phyloP scores from a whole-genome alignment of 1,140 invertebrate species.

The Rhysida immarginata region DNA sequence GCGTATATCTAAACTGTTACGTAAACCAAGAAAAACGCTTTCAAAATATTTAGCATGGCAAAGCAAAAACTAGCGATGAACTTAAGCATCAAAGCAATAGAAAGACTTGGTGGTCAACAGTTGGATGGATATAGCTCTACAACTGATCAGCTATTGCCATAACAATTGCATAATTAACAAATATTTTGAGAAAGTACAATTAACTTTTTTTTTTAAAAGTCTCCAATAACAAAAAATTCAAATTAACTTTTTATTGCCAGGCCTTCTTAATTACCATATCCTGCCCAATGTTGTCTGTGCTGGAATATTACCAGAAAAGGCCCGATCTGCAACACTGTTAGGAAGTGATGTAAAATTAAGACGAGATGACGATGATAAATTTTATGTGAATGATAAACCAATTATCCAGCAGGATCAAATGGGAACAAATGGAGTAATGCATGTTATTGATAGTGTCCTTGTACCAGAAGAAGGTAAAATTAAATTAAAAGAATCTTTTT shows the following conservation, averaged over 20 bases:
- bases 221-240: not conserved
- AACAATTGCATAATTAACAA: no score
- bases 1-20: no score
- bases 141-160: no score
- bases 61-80: no score
- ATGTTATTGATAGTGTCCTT: conserved; percentile 37
- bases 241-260: no score
- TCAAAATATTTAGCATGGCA: no score
- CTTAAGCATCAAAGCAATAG: no score
- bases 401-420: conserved; percentile 34
- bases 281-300: conserved; percentile 49
- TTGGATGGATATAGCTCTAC: no score
- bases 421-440: conserved; percentile 40
- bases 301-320: conserved; percentile 37
- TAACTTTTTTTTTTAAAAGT: conserved; percentile 11
- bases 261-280: conserved; percentile 45
- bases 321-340: conserved; percentile 38
- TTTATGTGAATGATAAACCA: conserved; percentile 33
- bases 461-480: conserved; percentile 37
- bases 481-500: conserved; percentile 10
- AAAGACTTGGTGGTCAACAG: no score
- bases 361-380: conserved; percentile 29
- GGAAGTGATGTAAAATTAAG: conserved; percentile 37
- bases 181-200: no score
- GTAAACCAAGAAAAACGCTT: no score